Evolutionary conservation across 1,140 invertebrate genomes (phyloP).

Genomic region (Diachasmimorpha longicaudata): DNA sequence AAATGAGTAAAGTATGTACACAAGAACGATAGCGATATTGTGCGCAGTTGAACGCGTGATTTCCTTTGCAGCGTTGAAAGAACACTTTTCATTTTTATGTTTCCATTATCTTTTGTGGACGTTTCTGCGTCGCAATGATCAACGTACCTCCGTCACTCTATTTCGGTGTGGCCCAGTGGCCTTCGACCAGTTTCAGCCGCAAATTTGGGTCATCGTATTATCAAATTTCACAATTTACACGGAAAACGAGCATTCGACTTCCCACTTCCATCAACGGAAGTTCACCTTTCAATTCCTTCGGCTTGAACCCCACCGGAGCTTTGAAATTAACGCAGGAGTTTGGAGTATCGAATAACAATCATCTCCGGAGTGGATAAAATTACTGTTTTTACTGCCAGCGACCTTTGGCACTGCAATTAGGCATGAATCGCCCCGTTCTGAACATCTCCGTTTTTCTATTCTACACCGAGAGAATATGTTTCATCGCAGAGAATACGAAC

Average conservation of each 20-base stretch:
- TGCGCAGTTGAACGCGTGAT: conserved; percentile 21
- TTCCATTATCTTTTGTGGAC: background rate
- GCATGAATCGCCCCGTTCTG: background rate
- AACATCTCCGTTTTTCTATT: background rate
- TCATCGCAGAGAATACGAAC: background rate
- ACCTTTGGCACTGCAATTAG: background rate
- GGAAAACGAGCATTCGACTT: background rate
- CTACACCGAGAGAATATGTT: background rate
- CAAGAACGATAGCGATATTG: background rate
- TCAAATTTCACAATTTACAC: background rate
- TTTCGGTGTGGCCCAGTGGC: conserved; percentile 3
- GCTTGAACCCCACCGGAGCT: no score
- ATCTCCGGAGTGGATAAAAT: background rate
- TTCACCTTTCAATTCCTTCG: no score
- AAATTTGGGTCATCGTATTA: conserved; percentile 1
- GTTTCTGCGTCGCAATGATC: background rate
- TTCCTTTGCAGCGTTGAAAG: background rate
- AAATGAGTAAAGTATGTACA: conserved; percentile 8
- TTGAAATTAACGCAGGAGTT: no score
- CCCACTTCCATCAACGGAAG: background rate
- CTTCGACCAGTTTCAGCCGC: background rate
- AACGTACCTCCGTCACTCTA: background rate
- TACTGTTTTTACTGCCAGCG: background rate
- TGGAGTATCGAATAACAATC: background rate
- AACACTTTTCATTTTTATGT: background rate